A percentile compares a stretch with the other conserved stretches of the same genome.
These are phyloP conservation scores for Notothenia coriiceps DNA, from an alignment of 2,113 vertebrate genomes.

Conservation along the genomic window DNA sequence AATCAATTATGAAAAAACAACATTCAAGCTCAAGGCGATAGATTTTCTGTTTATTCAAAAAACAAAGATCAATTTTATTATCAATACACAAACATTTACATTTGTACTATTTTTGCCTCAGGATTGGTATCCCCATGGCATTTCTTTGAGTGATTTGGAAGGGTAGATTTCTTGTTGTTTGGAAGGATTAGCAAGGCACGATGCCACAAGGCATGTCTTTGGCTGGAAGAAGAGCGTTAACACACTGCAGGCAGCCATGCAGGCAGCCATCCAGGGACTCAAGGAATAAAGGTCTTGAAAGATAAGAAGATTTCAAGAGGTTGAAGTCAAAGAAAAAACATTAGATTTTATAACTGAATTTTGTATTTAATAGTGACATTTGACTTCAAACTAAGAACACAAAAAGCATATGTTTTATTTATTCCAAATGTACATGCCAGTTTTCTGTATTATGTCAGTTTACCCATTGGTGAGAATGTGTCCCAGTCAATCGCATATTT, in stretches of 20 bases:
- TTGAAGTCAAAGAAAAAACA: conserved; percentile 26
- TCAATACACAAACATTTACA: background rate
- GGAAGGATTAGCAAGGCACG: conserved; percentile 42
- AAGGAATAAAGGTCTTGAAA: conserved; percentile 46
- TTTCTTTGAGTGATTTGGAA: conserved; percentile 39
- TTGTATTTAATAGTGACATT: conserved; percentile 10
- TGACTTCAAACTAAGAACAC: background rate
- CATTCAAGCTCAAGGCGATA: background rate
- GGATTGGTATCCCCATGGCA: conserved; percentile 8
- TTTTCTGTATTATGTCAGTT: background rate
- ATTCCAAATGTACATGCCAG: background rate
- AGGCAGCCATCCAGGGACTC: conserved; percentile 35
- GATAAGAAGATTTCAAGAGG: conserved; percentile 48
- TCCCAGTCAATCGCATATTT: background rate
- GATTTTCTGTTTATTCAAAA: conserved; percentile 14
- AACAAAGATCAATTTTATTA: conserved; percentile 2
- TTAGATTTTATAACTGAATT: conserved; percentile 25
- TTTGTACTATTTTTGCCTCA: conserved; percentile 19
- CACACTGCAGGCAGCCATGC: conserved; percentile 39
- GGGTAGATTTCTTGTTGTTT: conserved; percentile 30
- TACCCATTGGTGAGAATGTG: conserved; percentile 7
- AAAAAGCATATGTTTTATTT: background rate
- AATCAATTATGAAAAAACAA: background rate
- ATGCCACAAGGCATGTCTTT: conserved; percentile 43
- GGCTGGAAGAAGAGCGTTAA: conserved; percentile 44